Evolutionary conservation across 2,797 vertebrate genomes (phyloP), one percentile per base, ranked within the genome.

Genomic region (Rhinophrynus dorsalis): DNA sequence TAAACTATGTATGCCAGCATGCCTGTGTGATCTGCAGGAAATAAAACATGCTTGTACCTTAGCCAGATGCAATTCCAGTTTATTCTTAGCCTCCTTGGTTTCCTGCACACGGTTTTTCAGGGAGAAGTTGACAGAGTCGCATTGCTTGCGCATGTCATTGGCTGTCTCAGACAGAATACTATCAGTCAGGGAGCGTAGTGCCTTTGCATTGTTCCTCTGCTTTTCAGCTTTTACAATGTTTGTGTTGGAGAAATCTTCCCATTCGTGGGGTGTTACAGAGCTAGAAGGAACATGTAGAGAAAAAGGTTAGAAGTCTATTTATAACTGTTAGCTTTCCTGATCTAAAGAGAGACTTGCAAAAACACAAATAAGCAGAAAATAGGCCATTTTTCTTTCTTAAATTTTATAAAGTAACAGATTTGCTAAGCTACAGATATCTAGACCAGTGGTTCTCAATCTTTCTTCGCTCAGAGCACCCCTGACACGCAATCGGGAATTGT

Each of bases 191-290:
- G 80, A 77, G 62, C 88, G 84, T 27, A 98, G 83, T 0, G 82
- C 77, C 68, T 85, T 23, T 0, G 94, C 94, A 82, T 88, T 95
- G 72, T 80, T 92, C 67, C 86, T 89, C 85, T 98, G 92, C 56
- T 88, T 89, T 81, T 94, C 93, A 0, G 94, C 95, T 66, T 92
- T 94, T 68, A 82, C 74, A 33, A 96, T 79, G 1, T 94, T 96
- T 26, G 77, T 1, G 8, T 88, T 88, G 38, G 95, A 94, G 79
- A 93, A 91, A 65, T 84, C 84, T 67, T 85, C 71, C 96, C 96
- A 98, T 75, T 95, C 92, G 13, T 85, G 79, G 1, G 89, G 90
- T 32, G 86, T 93, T 76, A 96, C 85, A 0, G 86, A 77, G 27
- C 84, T 84, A 63, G 80, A 90, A 83, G 9, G 2, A 27, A 45